Percentiles rank a stretch among this genome's conserved stretches.
phyloP scores from a whole-genome alignment of 2,113 vertebrate genomes.

The Buteo buteo region DNA sequence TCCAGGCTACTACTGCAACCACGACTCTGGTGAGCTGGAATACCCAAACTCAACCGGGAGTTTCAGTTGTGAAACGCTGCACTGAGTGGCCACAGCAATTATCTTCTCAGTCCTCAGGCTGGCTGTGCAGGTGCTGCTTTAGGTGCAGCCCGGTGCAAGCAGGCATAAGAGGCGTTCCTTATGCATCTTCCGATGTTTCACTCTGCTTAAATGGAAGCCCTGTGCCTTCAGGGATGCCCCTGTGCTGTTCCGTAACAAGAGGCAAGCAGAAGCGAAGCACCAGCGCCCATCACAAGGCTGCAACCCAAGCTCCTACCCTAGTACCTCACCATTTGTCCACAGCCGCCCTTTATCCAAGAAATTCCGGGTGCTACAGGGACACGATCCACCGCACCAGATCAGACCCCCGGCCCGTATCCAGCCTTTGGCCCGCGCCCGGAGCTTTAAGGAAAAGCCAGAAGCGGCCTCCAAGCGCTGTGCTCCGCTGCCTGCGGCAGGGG shows the following conservation, averaged over 20 bases:
- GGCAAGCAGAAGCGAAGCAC: not conserved
- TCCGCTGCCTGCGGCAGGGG: rapidly evolving
- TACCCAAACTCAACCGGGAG: not conserved
- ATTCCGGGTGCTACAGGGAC: not conserved
- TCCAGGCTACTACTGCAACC: not conserved
- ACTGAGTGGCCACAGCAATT: rapidly evolving
- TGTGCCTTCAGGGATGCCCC: not conserved
- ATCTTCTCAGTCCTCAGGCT: not conserved
- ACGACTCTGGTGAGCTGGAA: not conserved
- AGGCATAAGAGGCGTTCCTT: rapidly evolving
- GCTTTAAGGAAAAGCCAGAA: not conserved
- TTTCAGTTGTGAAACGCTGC: not conserved
- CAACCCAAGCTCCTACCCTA: not conserved
- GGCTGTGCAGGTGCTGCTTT: not conserved
- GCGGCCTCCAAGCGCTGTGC: not conserved
- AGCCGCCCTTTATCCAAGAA: not conserved
- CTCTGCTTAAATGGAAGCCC: not conserved
- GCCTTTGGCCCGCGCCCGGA: not conserved
- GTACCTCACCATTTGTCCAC: not conserved
- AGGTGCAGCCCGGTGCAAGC: not conserved
- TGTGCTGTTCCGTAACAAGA: not conserved
- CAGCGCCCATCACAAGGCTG: not conserved
- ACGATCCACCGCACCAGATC: rapidly evolving
- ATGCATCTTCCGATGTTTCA: rapidly evolving
- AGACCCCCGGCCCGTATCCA: not conserved